A percentile compares a stretch with the other conserved stretches of the same genome.
Evolutionary conservation across 2,797 vertebrate species (phyloP).

Genomic region (Pseudomugil gertrudae): DNA sequence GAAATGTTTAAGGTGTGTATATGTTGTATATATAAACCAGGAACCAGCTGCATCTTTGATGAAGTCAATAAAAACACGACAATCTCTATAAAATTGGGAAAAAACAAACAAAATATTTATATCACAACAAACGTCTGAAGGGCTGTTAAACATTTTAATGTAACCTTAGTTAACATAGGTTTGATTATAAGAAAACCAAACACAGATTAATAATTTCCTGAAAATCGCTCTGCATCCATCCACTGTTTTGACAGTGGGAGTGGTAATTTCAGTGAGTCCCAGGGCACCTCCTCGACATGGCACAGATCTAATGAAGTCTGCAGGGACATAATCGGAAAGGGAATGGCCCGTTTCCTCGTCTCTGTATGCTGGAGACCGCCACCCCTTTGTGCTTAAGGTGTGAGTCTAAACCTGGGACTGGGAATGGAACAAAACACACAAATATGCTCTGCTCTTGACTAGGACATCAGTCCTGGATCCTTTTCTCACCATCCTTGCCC

Average conservation of each 20-base stretch:
- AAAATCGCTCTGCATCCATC: conserved; percentile 32
- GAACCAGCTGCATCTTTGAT: not conserved
- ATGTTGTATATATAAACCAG: not conserved
- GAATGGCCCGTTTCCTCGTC: conserved; percentile 77
- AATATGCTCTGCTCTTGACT: conserved; percentile 41
- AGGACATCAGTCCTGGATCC: conserved; percentile 56
- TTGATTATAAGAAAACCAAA: too few relatives aligned
- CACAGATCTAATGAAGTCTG: conserved; percentile 59
- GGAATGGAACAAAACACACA: conserved; percentile 74
- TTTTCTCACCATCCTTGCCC: conserved; percentile 70
- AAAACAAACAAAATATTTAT: not conserved
- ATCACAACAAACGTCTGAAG: not conserved
- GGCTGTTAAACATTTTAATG: not conserved
- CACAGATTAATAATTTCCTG: not conserved
- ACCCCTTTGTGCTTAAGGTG: conserved; percentile 55
- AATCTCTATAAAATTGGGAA: not conserved
- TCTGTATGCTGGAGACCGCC: conserved; percentile 52
- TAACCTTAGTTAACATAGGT: too few relatives aligned
- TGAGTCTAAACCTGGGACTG: conserved; percentile 64
- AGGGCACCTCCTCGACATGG: conserved; percentile 61
- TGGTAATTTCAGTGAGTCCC: conserved; percentile 58
- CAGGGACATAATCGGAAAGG: conserved; percentile 69
- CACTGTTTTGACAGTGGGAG: conserved; percentile 64
- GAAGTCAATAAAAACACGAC: not conserved
- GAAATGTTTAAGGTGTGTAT: too few relatives aligned